Conservation (phyloP, 2,888 invertebrate species). For the Anaspis maculata region DNA sequence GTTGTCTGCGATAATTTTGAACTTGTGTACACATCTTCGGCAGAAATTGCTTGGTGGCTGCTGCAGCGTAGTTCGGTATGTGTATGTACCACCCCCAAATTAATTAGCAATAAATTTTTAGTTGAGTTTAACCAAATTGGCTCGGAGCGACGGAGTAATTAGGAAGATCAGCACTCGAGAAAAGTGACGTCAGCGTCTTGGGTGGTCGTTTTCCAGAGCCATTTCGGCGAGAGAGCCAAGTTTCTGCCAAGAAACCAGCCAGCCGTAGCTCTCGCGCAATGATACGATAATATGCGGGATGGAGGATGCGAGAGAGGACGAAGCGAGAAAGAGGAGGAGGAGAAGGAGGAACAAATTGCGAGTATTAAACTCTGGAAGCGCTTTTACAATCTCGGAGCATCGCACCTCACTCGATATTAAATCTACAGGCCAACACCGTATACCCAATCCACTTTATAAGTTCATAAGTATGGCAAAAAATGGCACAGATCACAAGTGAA, state of each 20-base stretch:
- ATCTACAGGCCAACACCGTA: no score
- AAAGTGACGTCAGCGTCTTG: constrained; percentile 31
- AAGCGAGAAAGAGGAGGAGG: constrained; percentile 11
- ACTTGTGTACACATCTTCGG: no score
- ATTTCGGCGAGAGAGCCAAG: no score
- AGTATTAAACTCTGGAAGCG: constrained; percentile 22
- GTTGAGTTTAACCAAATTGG: constrained; percentile 26
- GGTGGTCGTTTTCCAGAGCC: constrained; percentile 28
- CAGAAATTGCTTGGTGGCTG: no score
- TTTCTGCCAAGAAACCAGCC: no score
- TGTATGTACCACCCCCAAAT: constrained; percentile 19
- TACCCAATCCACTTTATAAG: no score
- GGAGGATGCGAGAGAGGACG: constrained; percentile 11
- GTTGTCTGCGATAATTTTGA: no score
- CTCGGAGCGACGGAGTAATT: constrained; percentile 27
- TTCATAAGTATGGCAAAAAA: no score
- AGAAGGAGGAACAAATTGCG: constrained; percentile 28
- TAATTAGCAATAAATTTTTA: constrained; percentile 32
- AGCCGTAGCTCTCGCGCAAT: no score
- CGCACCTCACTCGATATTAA: constrained; percentile 13
- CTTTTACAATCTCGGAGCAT: constrained; percentile 15
- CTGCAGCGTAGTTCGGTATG: no score
- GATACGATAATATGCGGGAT: no score
- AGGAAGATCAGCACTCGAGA: constrained; percentile 29
- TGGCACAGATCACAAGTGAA: no score